Evolutionary conservation across 2,888 invertebrate genomes (phyloP), one percentile per base, ranked within the genome.

Genomic region (Sacculina carcini): DNA sequence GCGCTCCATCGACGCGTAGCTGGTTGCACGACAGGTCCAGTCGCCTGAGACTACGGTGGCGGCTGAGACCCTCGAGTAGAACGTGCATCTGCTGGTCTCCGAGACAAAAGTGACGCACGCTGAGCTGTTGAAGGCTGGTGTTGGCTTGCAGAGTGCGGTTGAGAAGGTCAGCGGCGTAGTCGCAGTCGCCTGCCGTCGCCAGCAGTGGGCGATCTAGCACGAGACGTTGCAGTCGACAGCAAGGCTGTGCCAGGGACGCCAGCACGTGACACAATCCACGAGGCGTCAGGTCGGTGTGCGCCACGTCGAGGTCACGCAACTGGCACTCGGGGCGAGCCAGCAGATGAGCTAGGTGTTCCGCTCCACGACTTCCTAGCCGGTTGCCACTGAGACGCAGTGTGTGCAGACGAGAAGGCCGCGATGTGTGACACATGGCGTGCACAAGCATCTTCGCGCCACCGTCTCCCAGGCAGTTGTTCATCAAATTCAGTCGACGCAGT

Each of bases 121-220:
- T 44, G 28, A 44, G 44, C 16, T 4, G 19, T 1, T n/a, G 16
- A 2, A 44, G 44, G 1, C 16, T n/a, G 28, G n/a, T 6, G 44
- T 44, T 44, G 16, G 12, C 28, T 16, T 28, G 44, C 44, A 44
- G 44, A 9, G 28, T 28, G 9, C 28, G 16, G 3, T 28, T 19
- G 16, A 44, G 44, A 26, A 28, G 44, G 7, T 9, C 44, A 10
- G 44, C 44, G 9, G 44, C 44, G n/a, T 44, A 26, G 44, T 44
- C 44, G 6, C 16, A 44, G 2, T 28, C 44, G 28, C 29, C 44
- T 7, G 28, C n/a, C n/a, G n/a, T n/a, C n/a, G n/a, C n/a, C 44
- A 44, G 44, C 28, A 44, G 44, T 10, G 44, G 44, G 16, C 44
- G 28, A 28, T 44, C 44, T 10, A 44, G 44, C 44, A 44, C 44